Conservation (phyloP, 2,888 invertebrate species). For the Elegia similella region DNA sequence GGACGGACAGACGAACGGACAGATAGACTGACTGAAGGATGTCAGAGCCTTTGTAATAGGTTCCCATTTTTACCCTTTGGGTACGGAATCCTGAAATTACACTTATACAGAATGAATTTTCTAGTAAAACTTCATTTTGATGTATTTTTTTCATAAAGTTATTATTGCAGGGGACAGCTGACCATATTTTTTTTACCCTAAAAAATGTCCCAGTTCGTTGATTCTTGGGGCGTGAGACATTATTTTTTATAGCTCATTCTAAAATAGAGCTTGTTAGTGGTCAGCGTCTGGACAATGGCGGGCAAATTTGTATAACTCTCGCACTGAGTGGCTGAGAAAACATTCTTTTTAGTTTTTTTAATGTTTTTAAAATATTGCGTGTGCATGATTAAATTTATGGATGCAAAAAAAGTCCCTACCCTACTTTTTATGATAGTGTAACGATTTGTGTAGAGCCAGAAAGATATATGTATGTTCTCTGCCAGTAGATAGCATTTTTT, state of each 20-base stretch:
- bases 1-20: too few species aligned
- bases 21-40: too few species aligned
- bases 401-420: slow-evolving; percentile 15
- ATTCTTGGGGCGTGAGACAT: slow-evolving; percentile 48
- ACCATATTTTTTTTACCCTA: background rate
- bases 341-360: slow-evolving; percentile 36
- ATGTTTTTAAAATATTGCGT: slow-evolving; percentile 21
- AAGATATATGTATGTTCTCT: too few species aligned
- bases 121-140: too few species aligned
- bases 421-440: background rate
- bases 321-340: slow-evolving; percentile 50
- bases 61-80: too few species aligned
- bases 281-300: slow-evolving; percentile 46
- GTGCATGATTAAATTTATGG: slow-evolving; percentile 37
- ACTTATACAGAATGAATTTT: too few species aligned
- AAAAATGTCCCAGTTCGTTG: slow-evolving; percentile 22
- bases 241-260: slow-evolving; percentile 24
- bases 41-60: too few species aligned
- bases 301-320: slow-evolving; percentile 56
- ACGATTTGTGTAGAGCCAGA: too few species aligned
- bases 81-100: too few species aligned
- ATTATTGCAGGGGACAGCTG: background rate
- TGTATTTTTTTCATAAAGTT: too few species aligned
- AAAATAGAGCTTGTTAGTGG: slow-evolving; percentile 56
- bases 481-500: too few species aligned